Evolutionary conservation across 2,797 vertebrate genomes (phyloP).

Genomic region (Heliangelus exortis): DNA sequence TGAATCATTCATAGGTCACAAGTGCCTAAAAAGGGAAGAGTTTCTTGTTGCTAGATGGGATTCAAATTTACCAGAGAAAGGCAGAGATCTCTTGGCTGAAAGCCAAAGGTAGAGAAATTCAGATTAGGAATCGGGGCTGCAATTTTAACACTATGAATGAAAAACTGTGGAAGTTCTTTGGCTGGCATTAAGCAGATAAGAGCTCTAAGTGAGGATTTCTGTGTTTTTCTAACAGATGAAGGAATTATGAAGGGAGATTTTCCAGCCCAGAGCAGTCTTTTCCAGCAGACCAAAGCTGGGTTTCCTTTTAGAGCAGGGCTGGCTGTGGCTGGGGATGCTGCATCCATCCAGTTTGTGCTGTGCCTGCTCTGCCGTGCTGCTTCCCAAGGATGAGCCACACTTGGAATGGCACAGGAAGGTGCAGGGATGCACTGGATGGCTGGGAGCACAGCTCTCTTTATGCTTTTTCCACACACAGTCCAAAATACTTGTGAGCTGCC

Average conservation of each 20-base stretch:
- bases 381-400: neutral
- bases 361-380: neutral
- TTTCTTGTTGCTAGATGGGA: slow-evolving; percentile 39
- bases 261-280: neutral
- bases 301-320: neutral
- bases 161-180: neutral
- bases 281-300: neutral
- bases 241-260: neutral
- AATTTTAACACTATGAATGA: neutral
- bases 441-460: neutral
- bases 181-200: neutral
- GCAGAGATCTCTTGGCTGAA: slow-evolving; percentile 24
- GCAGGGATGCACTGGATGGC: neutral
- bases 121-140: neutral
- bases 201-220: slow-evolving; percentile 11
- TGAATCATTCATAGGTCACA: slow-evolving; percentile 34
- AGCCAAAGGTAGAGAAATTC: slow-evolving; percentile 26
- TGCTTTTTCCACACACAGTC: neutral
- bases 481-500: neutral
- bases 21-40: slow-evolving; percentile 56
- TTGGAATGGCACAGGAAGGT: neutral
- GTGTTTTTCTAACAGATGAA: neutral
- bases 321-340: too few species aligned
- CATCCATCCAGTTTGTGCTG: neutral
- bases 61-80: slow-evolving; percentile 31